Evolutionary conservation across 2,113 vertebrate genomes (phyloP).

Genomic region (Pedetes capensis): DNA sequence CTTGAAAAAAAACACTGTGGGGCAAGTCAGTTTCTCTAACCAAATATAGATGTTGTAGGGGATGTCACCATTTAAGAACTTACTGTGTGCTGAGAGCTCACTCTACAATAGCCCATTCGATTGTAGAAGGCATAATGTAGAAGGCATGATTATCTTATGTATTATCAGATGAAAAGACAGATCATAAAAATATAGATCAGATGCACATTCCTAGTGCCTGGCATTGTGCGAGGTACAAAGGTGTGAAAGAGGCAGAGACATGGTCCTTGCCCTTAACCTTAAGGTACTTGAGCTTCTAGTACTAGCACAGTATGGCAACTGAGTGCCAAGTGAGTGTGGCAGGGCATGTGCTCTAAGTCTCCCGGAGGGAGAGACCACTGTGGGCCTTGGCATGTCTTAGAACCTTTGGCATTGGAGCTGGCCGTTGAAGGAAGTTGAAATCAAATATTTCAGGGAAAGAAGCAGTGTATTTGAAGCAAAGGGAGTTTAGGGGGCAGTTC

Average conservation of each 20-base stretch:
- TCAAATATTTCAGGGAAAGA: background rate
- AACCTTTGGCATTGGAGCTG: background rate
- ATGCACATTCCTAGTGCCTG: background rate
- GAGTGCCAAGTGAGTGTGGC: background rate
- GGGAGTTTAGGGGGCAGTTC: background rate
- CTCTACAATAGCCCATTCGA: too few relatives aligned
- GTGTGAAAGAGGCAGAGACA: background rate
- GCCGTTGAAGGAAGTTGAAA: background rate
- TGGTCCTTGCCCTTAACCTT: background rate
- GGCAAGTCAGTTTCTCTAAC: background rate
- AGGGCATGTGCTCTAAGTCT: background rate
- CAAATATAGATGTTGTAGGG: too few relatives aligned
- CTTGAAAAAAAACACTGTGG: background rate
- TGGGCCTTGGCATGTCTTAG: background rate
- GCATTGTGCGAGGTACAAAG: background rate
- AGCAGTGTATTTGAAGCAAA: background rate
- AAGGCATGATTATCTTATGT: background rate
- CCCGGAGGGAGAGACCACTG: too few relatives aligned
- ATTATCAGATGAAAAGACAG: background rate
- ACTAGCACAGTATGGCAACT: background rate
- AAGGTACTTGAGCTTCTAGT: too few relatives aligned
- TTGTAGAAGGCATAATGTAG: background rate
- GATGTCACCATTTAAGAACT: too few relatives aligned
- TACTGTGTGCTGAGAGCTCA: too few relatives aligned
- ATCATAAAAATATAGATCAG: background rate